A percentile compares a stretch with the other conserved stretches of the same genome.
Conservation (phyloP, 2,797 vertebrate species). For the Neosilurus mollespiculum region DNA sequence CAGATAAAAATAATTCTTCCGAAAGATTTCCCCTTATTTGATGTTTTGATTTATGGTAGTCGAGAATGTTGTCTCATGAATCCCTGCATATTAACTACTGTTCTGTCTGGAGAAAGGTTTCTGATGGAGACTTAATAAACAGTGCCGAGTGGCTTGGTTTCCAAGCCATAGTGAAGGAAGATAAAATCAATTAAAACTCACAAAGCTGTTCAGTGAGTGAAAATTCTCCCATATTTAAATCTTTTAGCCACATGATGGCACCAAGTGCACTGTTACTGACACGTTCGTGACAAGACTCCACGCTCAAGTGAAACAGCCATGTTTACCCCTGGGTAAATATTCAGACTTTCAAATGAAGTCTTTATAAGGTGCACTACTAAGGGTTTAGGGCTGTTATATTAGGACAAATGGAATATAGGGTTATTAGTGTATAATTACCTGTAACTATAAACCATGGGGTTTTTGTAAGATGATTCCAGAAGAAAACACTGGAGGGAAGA, state of each 20-base stretch:
- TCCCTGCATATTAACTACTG: neutral
- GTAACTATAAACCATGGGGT: too few relatives aligned
- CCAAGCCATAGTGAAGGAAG: neutral
- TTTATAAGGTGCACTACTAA: neutral
- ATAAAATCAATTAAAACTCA: neutral
- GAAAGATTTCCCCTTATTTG: too few relatives aligned
- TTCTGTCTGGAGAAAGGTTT: neutral
- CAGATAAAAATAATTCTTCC: too few relatives aligned
- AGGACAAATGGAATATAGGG: too few relatives aligned
- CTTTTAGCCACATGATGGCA: slow-evolving; percentile 23
- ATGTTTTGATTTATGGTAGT: neutral
- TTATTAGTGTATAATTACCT: too few relatives aligned
- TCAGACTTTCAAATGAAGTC: neutral
- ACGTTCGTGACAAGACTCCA: neutral
- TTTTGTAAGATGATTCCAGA: too few relatives aligned
- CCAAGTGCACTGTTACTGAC: neutral
- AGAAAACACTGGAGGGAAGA: too few relatives aligned
- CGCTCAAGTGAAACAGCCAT: neutral
- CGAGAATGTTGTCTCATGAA: neutral
- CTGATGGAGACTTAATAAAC: neutral
- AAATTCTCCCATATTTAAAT: neutral
- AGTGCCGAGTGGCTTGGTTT: neutral
- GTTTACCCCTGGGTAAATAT: neutral
- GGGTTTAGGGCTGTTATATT: too few relatives aligned
- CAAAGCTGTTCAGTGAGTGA: neutral